Base-by-base conservation (phyloP, 2,888 invertebrate species). In the Heliconius charithonia region DNA sequence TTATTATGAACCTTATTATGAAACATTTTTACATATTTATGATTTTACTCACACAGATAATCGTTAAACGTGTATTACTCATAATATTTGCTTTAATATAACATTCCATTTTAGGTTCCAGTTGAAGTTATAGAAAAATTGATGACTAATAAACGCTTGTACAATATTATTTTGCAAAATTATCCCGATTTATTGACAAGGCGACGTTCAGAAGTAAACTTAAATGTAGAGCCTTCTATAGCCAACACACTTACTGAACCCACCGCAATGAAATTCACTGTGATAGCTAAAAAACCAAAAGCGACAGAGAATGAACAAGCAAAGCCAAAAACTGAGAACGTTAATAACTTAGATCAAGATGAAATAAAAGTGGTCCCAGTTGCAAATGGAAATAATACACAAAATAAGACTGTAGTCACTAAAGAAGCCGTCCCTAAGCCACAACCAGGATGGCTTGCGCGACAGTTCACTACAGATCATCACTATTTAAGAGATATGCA, bases 401-500 rank as follows among this genome's bases (percentile, higher is more conserved):
- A 67, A 76, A 74, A 70, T 4, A 83, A 82, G 78, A 65, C 75
- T n/a, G 81, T 82, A 45, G 45, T 41, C 12, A 78, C 29, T 32
- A 78, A 83, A 25, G 75, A 85, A 73, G 79, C 80, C 10, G 83
- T 81, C 25, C 67, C 80, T 79, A 81, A 45, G 56, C 77, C 9
- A 75, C 83, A 82, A 37, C 37, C 79, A 0, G 87, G 87, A 78
- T 93, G 93, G 93, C 81, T 93, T 0, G 79, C 86, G 73, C 93
- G 95, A 74, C 96, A 96, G 82, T 94, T 96, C 82, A 94, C 94
- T 32, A 94, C 94, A 13, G 95, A 96, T 84, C 96, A 96, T 66
- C 96, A 97, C 85, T 97, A 97, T 86, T 95, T 97, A 70, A 96
- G 96, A 87, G 96, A 97, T 84, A 95, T 97, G 85, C 95, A 96